Evolutionary conservation across 2,113 vertebrate species (phyloP).

Genomic region (Eptesicus fuscus): DNA sequence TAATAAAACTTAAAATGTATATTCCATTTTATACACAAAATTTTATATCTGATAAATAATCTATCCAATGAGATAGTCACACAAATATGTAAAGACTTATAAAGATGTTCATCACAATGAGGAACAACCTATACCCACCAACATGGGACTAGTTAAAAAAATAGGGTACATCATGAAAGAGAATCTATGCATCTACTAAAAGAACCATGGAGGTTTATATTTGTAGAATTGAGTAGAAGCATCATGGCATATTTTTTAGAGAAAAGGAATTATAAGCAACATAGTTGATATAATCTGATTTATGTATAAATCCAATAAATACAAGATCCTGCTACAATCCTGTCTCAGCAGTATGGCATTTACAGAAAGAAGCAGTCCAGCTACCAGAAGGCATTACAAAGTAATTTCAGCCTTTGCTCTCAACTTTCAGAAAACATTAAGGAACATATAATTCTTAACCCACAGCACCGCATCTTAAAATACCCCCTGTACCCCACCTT

Average conservation of each 20-base stretch:
- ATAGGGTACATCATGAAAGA: not conserved
- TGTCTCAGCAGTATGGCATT: not conserved
- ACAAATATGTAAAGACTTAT: slow-evolving; percentile 1
- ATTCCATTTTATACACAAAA: not conserved
- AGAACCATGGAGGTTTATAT: not conserved
- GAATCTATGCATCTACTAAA: not conserved
- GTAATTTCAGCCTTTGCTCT: slow-evolving; percentile 28
- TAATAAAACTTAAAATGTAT: not conserved
- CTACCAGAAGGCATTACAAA: not conserved
- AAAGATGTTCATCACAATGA: not conserved
- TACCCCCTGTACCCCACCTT: not conserved
- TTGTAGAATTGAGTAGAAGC: slow-evolving; percentile 5
- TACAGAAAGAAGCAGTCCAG: not conserved
- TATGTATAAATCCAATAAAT: slow-evolving; percentile 8
- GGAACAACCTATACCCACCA: not conserved
- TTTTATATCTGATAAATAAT: not conserved
- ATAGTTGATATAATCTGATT: not conserved
- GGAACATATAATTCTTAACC: not conserved
- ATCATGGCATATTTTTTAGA: not conserved
- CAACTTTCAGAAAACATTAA: slow-evolving; percentile 28
- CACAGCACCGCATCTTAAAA: not conserved
- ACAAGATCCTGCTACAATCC: not conserved
- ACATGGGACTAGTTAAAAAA: not conserved
- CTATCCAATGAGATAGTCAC: not conserved
- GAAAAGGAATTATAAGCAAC: not conserved